Percentiles rank a stretch among this genome's conserved stretches.
phyloP scores from a whole-genome alignment of 2,888 invertebrate genomes.

The Euplexia lucipara region DNA sequence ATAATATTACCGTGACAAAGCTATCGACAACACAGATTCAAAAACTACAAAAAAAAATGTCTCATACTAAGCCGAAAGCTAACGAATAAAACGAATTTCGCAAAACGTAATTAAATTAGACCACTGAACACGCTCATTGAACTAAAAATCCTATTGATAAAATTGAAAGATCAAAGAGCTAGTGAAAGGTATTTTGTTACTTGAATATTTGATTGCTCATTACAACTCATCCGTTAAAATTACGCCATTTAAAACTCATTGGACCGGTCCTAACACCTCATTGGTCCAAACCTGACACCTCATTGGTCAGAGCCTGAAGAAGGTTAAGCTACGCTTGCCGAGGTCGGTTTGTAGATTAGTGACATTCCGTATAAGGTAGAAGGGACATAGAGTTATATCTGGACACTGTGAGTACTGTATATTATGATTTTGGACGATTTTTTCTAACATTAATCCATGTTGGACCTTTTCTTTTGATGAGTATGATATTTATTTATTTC shows the following conservation, averaged over 20 bases:
- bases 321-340: too few species aligned
- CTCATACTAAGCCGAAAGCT: neutral
- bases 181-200: conserved; percentile 35
- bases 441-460: too few species aligned
- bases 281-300: conserved; percentile 27
- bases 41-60: too few species aligned
- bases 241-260: conserved; percentile 53
- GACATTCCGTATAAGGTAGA: conserved; percentile 11
- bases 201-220: conserved; percentile 58
- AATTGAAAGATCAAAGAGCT: conserved; percentile 53
- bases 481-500: too few species aligned
- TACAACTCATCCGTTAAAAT: conserved; percentile 50
- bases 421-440: too few species aligned
- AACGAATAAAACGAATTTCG: neutral
- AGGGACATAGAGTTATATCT: neutral
- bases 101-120: conserved; percentile 15
- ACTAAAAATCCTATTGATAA: conserved; percentile 36
- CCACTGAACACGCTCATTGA: conserved; percentile 35
- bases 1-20: too few species aligned
- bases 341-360: too few species aligned
- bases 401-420: too few species aligned
- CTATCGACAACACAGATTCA: too few species aligned
- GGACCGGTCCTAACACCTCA: conserved; percentile 27
- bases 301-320: conserved; percentile 34
- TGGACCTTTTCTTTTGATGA: too few species aligned